Conservation (phyloP, 2,113 vertebrate genomes). For the Paedocypris sp. region DNA sequence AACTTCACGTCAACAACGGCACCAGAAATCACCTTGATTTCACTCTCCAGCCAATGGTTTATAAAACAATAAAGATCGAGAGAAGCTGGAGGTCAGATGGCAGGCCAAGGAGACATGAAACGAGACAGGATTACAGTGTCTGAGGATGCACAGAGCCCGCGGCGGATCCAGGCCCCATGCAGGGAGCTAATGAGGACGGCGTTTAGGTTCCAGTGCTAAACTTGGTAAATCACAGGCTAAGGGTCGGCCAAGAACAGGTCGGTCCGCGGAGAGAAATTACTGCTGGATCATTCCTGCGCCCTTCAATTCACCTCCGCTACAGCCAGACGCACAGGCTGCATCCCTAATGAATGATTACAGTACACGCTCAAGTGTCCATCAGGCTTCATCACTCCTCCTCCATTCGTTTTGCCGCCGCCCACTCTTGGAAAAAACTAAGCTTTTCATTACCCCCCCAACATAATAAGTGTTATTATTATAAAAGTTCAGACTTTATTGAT, state of each 20-base stretch:
- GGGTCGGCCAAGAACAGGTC: not conserved
- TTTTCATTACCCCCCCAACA: too few species aligned
- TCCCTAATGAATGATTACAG: not conserved
- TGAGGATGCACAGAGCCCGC: not conserved
- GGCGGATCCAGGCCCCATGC: not conserved
- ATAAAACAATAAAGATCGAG: not conserved
- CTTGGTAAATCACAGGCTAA: not conserved
- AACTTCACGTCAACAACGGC: not conserved
- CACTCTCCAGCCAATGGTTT: not conserved
- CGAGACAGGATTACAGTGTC: not conserved
- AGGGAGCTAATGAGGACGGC: not conserved
- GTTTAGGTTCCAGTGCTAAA: not conserved
- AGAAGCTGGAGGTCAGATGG: not conserved
- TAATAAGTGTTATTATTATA: too few species aligned
- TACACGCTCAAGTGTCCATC: not conserved
- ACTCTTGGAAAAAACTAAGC: too few species aligned
- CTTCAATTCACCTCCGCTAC: not conserved
- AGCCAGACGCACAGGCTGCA: not conserved
- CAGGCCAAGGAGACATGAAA: not conserved
- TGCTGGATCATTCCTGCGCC: not conserved
- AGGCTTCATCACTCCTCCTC: too few species aligned
- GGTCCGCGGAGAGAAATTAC: not conserved
- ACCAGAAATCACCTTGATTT: not conserved
- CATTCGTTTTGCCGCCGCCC: too few species aligned
- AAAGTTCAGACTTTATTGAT: too few species aligned